A percentile compares a stretch with the other conserved stretches of the same genome.
phyloP scores from a whole-genome alignment of 2,888 invertebrate species.

The Eueremaeus valkanovi region DNA sequence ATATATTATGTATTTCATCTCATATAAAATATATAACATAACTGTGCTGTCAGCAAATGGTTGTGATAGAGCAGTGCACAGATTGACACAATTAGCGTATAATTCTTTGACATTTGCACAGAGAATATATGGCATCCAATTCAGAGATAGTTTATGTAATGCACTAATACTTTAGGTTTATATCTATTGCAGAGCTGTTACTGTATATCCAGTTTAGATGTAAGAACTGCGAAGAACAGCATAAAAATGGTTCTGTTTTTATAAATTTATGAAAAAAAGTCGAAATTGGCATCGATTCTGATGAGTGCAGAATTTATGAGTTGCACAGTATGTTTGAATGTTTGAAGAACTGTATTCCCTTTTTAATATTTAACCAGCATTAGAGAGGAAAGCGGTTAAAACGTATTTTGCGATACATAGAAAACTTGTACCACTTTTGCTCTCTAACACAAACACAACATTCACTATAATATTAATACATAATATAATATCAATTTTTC shows the following conservation, averaged over 20 bases:
- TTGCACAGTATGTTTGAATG: not conserved
- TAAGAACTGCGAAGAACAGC: not conserved
- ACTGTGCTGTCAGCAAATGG: conserved; percentile 8
- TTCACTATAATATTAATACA: not conserved
- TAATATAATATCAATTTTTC: conserved; percentile 31
- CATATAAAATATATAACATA: not conserved
- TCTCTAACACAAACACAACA: not conserved
- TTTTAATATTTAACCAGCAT: conserved; percentile 27
- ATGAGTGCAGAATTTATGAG: conserved; percentile 21
- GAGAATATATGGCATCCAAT: not conserved
- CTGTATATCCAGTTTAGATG: not conserved
- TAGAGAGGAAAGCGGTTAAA: not conserved
- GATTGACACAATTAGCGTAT: conserved; percentile 26
- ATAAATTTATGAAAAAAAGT: not conserved
- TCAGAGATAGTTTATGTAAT: too few species aligned
- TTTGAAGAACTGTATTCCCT: not conserved
- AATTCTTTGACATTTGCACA: conserved; percentile 26
- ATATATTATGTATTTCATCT: not conserved
- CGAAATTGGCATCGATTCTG: not conserved
- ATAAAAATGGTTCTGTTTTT: not conserved
- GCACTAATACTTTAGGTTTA: not conserved
- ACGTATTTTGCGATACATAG: not conserved
- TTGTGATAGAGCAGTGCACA: not conserved
- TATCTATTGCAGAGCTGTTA: not conserved
- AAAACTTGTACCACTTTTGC: conserved; percentile 18